These are phyloP conservation scores for Mercenaria mercenaria DNA, from an alignment of 1,140 invertebrate genomes.

Conservation along the genomic window DNA sequence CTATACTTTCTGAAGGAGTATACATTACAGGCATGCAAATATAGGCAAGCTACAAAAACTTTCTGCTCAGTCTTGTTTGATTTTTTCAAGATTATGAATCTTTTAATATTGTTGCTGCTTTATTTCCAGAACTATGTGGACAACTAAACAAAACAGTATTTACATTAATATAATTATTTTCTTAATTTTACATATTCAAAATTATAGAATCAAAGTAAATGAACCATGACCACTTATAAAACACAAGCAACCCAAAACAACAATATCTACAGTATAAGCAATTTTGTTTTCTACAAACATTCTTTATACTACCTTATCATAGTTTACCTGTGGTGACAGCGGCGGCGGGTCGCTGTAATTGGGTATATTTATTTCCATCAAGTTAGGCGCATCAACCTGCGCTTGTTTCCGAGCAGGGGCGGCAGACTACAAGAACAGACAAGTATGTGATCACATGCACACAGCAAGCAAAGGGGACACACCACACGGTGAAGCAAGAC, in stretches of 20 bases:
- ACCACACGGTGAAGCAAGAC: not conserved
- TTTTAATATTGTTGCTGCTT: too few species aligned
- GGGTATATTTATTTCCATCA: slow-evolving; percentile 40
- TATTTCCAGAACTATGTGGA: too few species aligned
- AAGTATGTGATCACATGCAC: slow-evolving; percentile 39
- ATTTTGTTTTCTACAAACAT: not conserved
- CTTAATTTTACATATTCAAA: too few species aligned
- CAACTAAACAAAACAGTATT: too few species aligned
- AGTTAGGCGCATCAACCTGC: slow-evolving; percentile 50
- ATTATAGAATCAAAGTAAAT: too few species aligned
- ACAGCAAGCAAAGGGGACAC: slow-evolving; percentile 35
- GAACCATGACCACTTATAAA: not conserved
- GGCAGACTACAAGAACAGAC: slow-evolving; percentile 57
- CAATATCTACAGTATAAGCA: not conserved
- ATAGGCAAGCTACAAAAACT: too few species aligned
- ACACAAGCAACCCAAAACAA: not conserved
- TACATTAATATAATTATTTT: too few species aligned
- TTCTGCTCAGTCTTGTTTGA: too few species aligned
- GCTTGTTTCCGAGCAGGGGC: slow-evolving; percentile 48
- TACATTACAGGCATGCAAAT: too few species aligned
- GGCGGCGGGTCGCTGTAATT: not conserved
- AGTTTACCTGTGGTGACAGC: slow-evolving; percentile 53
- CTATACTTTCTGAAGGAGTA: too few species aligned
- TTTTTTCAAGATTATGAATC: too few species aligned
- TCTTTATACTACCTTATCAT: not conserved